These are phyloP conservation scores for Solea senegalensis DNA, from an alignment of 2,113 vertebrate genomes.

Conservation along the genomic window DNA sequence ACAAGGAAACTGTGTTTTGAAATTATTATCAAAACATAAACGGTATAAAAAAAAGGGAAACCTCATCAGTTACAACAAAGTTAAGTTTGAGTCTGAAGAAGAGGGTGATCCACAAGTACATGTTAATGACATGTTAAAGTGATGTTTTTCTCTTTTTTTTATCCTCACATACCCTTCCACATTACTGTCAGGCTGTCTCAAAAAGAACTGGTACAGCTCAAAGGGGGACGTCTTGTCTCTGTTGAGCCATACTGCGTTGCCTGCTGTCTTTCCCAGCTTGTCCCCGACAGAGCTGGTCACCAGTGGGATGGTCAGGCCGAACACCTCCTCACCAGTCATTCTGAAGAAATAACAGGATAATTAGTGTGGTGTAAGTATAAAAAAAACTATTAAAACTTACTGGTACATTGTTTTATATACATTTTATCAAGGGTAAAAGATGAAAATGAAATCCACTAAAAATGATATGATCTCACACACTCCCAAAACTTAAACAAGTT, in stretches of 20 bases:
- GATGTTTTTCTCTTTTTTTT: background rate
- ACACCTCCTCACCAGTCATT: constrained; percentile 89
- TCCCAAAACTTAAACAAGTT: too few species aligned
- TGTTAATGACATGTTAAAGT: background rate
- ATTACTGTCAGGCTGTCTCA: constrained; percentile 86
- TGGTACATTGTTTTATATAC: too few species aligned
- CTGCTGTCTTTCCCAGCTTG: constrained; percentile 95
- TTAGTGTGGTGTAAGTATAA: background rate
- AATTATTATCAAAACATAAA: background rate
- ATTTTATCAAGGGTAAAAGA: too few species aligned
- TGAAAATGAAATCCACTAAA: too few species aligned
- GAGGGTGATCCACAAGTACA: background rate
- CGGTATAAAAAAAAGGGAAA: background rate
- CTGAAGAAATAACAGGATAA: constrained; percentile 64
- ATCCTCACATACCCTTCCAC: constrained; percentile 84
- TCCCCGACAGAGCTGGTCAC: constrained; percentile 91
- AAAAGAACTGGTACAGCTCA: constrained; percentile 95
- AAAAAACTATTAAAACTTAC: background rate
- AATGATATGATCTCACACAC: too few species aligned
- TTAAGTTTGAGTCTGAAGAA: too few species aligned
- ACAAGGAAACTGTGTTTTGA: background rate
- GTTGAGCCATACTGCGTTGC: constrained; percentile 96
- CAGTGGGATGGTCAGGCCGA: constrained; percentile 91
- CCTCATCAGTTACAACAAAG: background rate
- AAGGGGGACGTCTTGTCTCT: constrained; percentile 92